These are phyloP conservation scores for Silurus asotus DNA, from an alignment of 2,113 vertebrate species.

Conservation along the genomic window DNA sequence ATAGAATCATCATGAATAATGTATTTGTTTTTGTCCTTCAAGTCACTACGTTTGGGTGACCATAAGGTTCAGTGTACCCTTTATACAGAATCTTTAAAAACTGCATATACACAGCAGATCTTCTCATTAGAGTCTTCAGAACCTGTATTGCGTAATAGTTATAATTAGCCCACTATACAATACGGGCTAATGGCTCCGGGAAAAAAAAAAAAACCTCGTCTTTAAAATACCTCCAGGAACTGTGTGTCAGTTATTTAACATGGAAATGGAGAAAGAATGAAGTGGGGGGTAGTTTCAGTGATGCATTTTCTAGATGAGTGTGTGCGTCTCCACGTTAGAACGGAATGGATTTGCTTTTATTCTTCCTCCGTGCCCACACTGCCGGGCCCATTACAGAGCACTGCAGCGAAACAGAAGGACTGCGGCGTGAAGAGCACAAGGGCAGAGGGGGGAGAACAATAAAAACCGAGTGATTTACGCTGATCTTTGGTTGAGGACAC, in stretches of 20 bases:
- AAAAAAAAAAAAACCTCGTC: too few relatives aligned
- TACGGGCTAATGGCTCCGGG: too few relatives aligned
- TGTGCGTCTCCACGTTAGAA: neutral
- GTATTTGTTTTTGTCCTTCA: too few relatives aligned
- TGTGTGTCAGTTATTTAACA: neutral
- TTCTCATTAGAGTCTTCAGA: too few relatives aligned
- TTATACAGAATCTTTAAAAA: too few relatives aligned
- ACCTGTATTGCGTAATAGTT: too few relatives aligned
- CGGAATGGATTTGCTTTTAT: neutral
- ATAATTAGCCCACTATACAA: neutral
- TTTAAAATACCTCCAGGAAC: neutral
- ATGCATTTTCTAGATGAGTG: neutral
- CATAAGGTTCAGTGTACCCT: too few relatives aligned
- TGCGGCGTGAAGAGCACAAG: slow-evolving; percentile 14
- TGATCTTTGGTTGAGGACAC: slow-evolving; percentile 58
- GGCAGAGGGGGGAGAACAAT: slow-evolving; percentile 52
- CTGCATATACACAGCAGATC: too few relatives aligned
- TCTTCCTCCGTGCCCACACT: neutral
- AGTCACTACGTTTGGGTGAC: too few relatives aligned
- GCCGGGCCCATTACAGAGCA: slow-evolving; percentile 16
- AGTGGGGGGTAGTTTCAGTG: neutral
- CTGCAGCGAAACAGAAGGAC: slow-evolving; percentile 30
- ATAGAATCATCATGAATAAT: neutral
- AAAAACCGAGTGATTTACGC: slow-evolving; percentile 68
- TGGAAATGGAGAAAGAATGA: neutral